Percentiles rank a stretch among this genome's conserved stretches.
These are phyloP conservation scores for Homalodisca vitripennis DNA, from an alignment of 1,140 invertebrate species.

Conservation along the genomic window DNA sequence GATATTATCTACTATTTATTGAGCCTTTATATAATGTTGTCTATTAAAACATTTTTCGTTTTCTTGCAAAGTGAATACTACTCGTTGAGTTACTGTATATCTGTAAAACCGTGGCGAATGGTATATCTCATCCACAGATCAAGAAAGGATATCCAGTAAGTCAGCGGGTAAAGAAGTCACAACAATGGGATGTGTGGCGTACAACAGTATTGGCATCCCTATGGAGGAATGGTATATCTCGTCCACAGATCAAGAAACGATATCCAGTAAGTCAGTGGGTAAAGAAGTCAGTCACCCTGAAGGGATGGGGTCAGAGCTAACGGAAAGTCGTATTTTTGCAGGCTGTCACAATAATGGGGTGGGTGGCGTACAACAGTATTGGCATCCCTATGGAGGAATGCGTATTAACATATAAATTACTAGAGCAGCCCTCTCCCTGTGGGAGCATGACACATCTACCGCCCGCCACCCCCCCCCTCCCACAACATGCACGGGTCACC, in stretches of 20 bases:
- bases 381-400: slow-evolving; percentile 26
- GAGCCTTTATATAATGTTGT: too few relatives aligned
- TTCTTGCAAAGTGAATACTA: too few relatives aligned
- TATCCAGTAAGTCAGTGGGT: slow-evolving; percentile 24
- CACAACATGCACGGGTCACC: background rate
- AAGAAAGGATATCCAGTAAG: slow-evolving; percentile 2
- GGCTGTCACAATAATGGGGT: slow-evolving; percentile 15
- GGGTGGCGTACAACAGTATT: background rate
- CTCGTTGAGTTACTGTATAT: too few relatives aligned
- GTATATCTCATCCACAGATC: too few relatives aligned
- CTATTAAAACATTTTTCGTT: too few relatives aligned
- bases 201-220: slow-evolving; percentile 11
- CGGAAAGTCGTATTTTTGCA: slow-evolving; percentile 24
- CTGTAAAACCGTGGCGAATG: too few relatives aligned
- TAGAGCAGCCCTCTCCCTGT: slow-evolving; percentile 2
- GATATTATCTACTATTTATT: too few relatives aligned
- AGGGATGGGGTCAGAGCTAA: background rate
- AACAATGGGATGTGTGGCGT: background rate
- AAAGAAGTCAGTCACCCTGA: slow-evolving; percentile 9
- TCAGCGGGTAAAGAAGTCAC: slow-evolving; percentile 28
- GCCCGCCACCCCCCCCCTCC: background rate
- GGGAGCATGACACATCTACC: slow-evolving; percentile 22
- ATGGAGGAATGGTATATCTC: too few relatives aligned
- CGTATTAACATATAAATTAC: slow-evolving; percentile 34
- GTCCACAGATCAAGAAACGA: too few relatives aligned